Evolutionary conservation across 2,797 vertebrate genomes (phyloP).

Genomic region (Hephaestus fuliginosus): DNA sequence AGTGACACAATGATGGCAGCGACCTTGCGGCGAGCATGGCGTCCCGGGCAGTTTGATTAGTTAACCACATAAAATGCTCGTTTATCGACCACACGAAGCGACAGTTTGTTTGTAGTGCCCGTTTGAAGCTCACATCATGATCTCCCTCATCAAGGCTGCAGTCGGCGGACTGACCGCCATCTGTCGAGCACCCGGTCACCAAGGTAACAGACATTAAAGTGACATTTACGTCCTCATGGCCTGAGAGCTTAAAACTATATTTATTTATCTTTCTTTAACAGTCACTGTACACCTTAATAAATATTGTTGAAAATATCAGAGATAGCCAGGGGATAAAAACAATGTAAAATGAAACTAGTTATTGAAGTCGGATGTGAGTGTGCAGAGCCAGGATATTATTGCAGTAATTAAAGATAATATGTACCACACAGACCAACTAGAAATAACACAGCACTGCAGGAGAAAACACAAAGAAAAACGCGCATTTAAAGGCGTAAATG

Average conservation of each 20-base stretch:
- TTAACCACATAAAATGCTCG: not conserved
- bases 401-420: not conserved
- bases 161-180: constrained; percentile 60
- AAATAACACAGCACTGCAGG: not conserved
- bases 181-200: constrained; percentile 52
- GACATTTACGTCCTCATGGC: not conserved
- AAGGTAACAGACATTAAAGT: constrained; percentile 68
- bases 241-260: accelerated
- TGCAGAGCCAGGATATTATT: not conserved
- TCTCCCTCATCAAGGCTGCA: constrained; percentile 71
- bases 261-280: not conserved
- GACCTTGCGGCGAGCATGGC: constrained; percentile 76
- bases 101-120: not conserved
- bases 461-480: not conserved
- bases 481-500: not conserved
- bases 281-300: not conserved
- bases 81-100: not conserved
- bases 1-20: constrained; percentile 53
- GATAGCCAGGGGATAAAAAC: not conserved
- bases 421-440: too few relatives aligned
- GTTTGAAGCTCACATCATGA: constrained; percentile 60
- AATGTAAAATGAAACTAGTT: not conserved
- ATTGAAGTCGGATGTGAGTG: too few relatives aligned
- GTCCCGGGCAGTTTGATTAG: not conserved
- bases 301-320: not conserved